Evolutionary conservation across 2,888 invertebrate genomes (phyloP), one percentile per base, ranked within the genome.

Genomic region (Hypselothyrea guttata): DNA sequence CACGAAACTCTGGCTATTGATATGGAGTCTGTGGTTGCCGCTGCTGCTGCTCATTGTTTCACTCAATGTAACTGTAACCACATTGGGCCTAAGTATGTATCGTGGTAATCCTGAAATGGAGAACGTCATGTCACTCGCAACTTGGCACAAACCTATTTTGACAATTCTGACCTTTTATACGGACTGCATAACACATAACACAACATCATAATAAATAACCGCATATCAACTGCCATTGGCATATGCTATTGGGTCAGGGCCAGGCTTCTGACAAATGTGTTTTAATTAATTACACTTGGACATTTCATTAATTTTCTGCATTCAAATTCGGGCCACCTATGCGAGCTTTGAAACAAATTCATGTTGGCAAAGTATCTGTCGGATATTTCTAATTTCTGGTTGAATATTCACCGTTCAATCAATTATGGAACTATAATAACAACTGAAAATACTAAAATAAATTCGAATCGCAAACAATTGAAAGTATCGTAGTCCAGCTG

Each of bases 221-320:
- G n/a, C 58, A 61, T 31, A n/a, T 44, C 40, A 60, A 16, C 13
- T 51, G 13, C 16, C 49, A 40, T 15, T 45, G 45, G 9, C 54
- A 37, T 22, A 34, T 33, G 37, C 42, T 31, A 51, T 9, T 44
- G 38, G 55, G 44, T 44, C 55, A 55, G 13, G 35, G 55, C 31
- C 48, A 31, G 18, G 46, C 11, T 35, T 38, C 30, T 54, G 44
- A 56, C 44, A 70, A 55, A 56, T 54, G 57, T 54, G 38, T 37
- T 60, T 51, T 67, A 81, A 74, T 73, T 74, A 79, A 76, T 71
- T 71, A 51, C 48, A 47, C 45, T 57, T 62, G 59, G 64, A 63
- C 69, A 71, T 77, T 77, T 61, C 71, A 74, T 81, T 81, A 61
- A 69, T 74, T 68, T 56, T 42, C 28, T 49, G 38, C 57, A 56